Evolutionary conservation across 2,888 invertebrate genomes (phyloP), one percentile per base, ranked within the genome.

Genomic region (Encarsia formosa): DNA sequence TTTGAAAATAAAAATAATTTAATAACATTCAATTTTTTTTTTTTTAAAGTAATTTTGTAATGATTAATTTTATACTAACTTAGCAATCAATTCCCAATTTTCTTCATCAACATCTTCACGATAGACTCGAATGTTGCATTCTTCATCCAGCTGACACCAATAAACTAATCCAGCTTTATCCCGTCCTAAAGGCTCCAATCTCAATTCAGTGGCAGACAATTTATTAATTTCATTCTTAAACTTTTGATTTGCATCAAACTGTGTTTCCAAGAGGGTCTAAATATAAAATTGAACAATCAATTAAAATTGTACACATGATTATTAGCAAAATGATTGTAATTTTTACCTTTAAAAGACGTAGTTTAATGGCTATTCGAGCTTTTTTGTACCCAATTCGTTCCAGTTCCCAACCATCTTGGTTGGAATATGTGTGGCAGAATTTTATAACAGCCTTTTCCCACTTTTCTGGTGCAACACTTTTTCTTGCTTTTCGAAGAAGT

Each of bases 61-160:
- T 26, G 5, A 26, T 8, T 8, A 26, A 26, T 16, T 39, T 20
- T 4, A 42, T 56, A 71, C 76, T 74, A 76, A 91, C 89, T 84
- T 88, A 57, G 94, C 95, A 57, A 96, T 88, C 39, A 95, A 80
- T 69, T 88, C 86, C 95, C 95, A 96, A 13, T 90, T 90, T 72
- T 97, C 94, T 70, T 98, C 97, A 75, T 98, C 97, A 60, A 89
- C 83, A 69, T 98, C 95, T 75, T 98, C 98, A 68, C 89, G 86
- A 75, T 95, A 99, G 40, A 99, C 84, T 59, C 93, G 82, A 57
- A 98, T 79, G 75, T 94, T 93, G 64, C 91, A 87, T 54, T 89
- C 87, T 58, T 87, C 84, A 73, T 97, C 93, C 50, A 88, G 81
- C 65, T 96, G 91, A 65, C 88, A 84, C 96, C 98, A 99, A 75